A percentile compares a stretch with the other conserved stretches of the same genome.
Conservation (phyloP, 2,113 vertebrate genomes). For the Actinemys pallida region DNA sequence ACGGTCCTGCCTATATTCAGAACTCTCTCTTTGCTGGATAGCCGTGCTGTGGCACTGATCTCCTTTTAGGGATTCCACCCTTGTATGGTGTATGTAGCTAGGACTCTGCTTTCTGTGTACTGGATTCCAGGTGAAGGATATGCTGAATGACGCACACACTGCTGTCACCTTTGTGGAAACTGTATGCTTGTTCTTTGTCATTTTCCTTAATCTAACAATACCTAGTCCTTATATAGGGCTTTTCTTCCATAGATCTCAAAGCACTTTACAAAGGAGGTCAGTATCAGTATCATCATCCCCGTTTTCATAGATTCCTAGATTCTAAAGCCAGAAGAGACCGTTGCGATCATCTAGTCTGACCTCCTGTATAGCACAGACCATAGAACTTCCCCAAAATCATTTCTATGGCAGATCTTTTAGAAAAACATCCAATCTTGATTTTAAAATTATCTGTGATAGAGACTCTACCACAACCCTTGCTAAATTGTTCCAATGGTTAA, state of each 20-base stretch:
- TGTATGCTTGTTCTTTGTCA: too few species aligned
- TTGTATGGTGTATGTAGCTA: too few species aligned
- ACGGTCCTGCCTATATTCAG: neutral
- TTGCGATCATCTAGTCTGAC: neutral
- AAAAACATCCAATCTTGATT: neutral
- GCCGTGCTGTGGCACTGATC: neutral
- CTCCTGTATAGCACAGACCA: neutral
- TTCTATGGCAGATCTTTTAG: neutral
- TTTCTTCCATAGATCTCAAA: neutral
- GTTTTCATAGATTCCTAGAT: neutral
- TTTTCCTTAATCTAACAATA: neutral
- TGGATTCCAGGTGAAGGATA: neutral
- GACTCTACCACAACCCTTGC: neutral
- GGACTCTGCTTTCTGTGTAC: neutral
- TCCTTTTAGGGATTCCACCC: neutral
- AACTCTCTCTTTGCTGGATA: neutral
- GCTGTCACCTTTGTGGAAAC: neutral
- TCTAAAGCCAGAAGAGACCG: neutral
- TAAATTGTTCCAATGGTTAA: neutral
- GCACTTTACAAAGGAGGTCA: neutral
- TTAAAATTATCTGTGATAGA: neutral
- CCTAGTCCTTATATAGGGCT: neutral
- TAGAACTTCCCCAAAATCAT: neutral
- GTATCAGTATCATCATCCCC: too few species aligned
- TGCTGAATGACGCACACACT: neutral